Percentiles rank a stretch among this genome's conserved stretches.
phyloP scores from a whole-genome alignment of 2,888 invertebrate genomes.

The Exocentrus adspersus region DNA sequence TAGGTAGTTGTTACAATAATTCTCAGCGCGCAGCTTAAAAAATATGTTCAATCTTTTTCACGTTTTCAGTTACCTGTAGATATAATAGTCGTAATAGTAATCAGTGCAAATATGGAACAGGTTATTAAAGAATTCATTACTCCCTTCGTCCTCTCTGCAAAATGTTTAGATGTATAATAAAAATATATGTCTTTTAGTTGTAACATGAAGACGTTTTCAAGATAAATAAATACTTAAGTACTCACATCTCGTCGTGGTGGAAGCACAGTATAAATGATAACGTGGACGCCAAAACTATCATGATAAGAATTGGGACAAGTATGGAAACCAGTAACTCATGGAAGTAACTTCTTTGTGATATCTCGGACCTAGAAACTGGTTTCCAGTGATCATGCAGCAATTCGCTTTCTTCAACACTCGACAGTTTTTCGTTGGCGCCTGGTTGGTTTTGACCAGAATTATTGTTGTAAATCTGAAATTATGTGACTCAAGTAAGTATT shows the following conservation, averaged over 20 bases:
- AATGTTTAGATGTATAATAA: slow-evolving; percentile 6
- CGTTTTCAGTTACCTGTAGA: slow-evolving; percentile 31
- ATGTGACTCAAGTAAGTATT: neutral
- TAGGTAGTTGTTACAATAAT: no score
- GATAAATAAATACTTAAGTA: no score
- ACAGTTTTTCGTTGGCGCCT: slow-evolving; percentile 60
- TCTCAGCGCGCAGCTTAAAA: no score
- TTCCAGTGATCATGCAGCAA: slow-evolving; percentile 67
- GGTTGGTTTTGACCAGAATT: slow-evolving; percentile 58
- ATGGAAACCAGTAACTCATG: slow-evolving; percentile 76
- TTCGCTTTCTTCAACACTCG: slow-evolving; percentile 52
- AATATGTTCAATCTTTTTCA: neutral
- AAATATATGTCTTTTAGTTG: neutral
- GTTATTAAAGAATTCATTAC: slow-evolving; percentile 74
- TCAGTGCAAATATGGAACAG: slow-evolving; percentile 80
- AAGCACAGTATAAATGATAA: slow-evolving; percentile 80
- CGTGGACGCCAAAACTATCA: slow-evolving; percentile 73
- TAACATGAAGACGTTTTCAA: no score
- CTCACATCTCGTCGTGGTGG: slow-evolving; percentile 82
- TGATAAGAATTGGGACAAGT: slow-evolving; percentile 74
- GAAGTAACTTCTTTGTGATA: slow-evolving; percentile 76
- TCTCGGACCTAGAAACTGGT: slow-evolving; percentile 68
- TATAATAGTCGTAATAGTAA: slow-evolving; percentile 56
- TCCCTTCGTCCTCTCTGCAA: slow-evolving; percentile 74
- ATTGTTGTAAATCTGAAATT: slow-evolving; percentile 59